Evolutionary conservation across 2,797 vertebrate species (phyloP), one percentile per base, ranked within the genome.

Genomic region (Macroramphosus scolopax): DNA sequence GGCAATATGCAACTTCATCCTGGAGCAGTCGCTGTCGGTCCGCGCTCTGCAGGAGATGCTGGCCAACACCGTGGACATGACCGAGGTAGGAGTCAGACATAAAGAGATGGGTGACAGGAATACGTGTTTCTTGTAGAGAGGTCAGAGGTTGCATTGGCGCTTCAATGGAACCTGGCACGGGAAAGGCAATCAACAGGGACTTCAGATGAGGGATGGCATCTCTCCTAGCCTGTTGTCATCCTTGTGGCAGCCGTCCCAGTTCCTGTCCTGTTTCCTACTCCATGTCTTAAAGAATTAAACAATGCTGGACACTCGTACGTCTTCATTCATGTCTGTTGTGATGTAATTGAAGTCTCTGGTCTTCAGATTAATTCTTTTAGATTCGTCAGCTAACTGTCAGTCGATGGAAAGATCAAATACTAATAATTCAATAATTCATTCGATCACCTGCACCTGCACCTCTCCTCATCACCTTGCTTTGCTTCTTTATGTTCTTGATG

Each of bases 1-100:
- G 82, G 93, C 93, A 18, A 91, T 95, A 72, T 95, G 94, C 46
- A 82, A 83, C 79, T 93, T 95, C 51, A 77, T 89, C 50, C 80
- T 95, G 90, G 93, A 93, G 85, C 94, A 97, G 89, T 96, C 94
- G 5, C 88, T 96, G 49, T 96, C 94, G 0, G 93, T 96, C 3
- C 89, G 94, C n/a, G 94, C 94, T 22, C 83, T 97, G 65, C 93
- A 94, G 83, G 95, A 97, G 88, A 97, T 97, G 95, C 72, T 97
- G 84, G 94, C 95, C 53, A 96, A 95, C 80, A 94, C 84, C 0
- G 89, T 95, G 79, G 94, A 96, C 36, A 90, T 91, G 44, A 90
- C 74, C 0, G 93, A 94, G 89, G 95, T 96, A 77, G 82, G 85
- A 58, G 20, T 17, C 33, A 6, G 8, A 45, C 2, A 26, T n/a